Evolutionary conservation across 2,888 invertebrate genomes (phyloP).

Genomic region (Congeria kusceri): DNA sequence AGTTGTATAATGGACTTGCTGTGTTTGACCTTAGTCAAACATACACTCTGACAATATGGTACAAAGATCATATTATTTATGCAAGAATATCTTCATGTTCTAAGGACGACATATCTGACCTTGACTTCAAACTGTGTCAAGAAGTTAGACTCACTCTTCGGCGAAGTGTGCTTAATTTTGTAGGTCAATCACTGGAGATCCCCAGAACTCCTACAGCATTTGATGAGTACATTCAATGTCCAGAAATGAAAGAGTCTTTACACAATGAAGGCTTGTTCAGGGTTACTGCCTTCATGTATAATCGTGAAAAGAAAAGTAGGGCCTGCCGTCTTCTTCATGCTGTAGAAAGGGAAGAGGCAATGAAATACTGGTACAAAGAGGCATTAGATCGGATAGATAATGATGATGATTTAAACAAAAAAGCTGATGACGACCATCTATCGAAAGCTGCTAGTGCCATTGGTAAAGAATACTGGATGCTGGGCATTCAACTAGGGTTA

Average conservation of each 20-base stretch:
- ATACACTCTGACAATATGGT: constrained; percentile 42
- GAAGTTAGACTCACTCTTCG: not conserved
- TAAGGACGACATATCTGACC: not conserved
- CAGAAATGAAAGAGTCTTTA: not conserved
- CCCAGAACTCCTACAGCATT: not conserved
- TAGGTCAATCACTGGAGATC: not conserved
- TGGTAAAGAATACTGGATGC: not conserved
- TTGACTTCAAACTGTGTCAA: not conserved
- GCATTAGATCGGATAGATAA: not conserved
- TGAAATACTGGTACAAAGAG: not conserved
- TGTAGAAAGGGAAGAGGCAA: not conserved
- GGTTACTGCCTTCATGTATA: not conserved
- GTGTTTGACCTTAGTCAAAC: constrained; percentile 31
- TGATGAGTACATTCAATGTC: not conserved
- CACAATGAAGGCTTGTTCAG: not conserved
- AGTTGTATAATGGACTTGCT: constrained; percentile 48
- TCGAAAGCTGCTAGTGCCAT: not conserved
- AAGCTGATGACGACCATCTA: not conserved
- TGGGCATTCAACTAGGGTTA: not conserved
- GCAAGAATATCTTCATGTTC: constrained; percentile 28
- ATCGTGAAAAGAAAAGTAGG: not conserved
- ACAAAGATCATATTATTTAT: constrained; percentile 47
- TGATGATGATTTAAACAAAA: too few species aligned
- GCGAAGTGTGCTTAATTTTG: too few species aligned
- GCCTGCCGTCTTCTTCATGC: not conserved